These are phyloP conservation scores for Rhyzopertha dominica DNA, from an alignment of 1,140 invertebrate genomes.

Conservation along the genomic window DNA sequence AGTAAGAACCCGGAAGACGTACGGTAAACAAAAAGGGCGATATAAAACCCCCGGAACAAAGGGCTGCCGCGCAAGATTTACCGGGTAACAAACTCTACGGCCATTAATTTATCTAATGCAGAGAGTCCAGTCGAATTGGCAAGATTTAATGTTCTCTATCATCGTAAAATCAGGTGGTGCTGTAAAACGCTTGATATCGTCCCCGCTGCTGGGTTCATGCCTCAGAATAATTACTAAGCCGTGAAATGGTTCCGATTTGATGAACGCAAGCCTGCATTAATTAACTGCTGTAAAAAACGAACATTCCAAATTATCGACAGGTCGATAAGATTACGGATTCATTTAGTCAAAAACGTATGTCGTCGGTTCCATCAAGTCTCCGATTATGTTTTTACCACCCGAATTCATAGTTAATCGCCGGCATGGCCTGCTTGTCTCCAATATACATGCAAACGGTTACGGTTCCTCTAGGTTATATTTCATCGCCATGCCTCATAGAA, in stretches of 20 bases:
- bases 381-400: slow-evolving; percentile 18
- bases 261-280: no score
- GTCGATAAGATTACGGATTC: not conserved
- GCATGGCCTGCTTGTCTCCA: slow-evolving; percentile 15
- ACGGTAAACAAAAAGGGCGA: no score
- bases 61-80: no score
- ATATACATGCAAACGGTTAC: slow-evolving; percentile 26
- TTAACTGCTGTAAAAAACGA: no score
- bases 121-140: slow-evolving; percentile 21
- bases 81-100: slow-evolving; percentile 13
- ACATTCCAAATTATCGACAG: no score
- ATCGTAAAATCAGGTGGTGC: slow-evolving; percentile 23
- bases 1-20: no score
- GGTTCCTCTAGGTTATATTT: slow-evolving; percentile 27
- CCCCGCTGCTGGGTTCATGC: slow-evolving; percentile 16
- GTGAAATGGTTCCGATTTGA: slow-evolving; percentile 9
- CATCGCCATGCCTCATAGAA: slow-evolving; percentile 37
- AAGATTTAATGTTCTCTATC: slow-evolving; percentile 21
- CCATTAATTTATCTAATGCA: slow-evolving; percentile 23
- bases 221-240: slow-evolving; percentile 20
- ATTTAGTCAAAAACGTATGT: not conserved
- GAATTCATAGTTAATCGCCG: slow-evolving; percentile 19
- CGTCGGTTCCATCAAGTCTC: not conserved
- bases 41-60: no score
- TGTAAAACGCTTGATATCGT: slow-evolving; percentile 22